A percentile compares a stretch with the other conserved stretches of the same genome.
Conservation (phyloP, 2,888 invertebrate species). For the Leptopilina drosophilae region DNA sequence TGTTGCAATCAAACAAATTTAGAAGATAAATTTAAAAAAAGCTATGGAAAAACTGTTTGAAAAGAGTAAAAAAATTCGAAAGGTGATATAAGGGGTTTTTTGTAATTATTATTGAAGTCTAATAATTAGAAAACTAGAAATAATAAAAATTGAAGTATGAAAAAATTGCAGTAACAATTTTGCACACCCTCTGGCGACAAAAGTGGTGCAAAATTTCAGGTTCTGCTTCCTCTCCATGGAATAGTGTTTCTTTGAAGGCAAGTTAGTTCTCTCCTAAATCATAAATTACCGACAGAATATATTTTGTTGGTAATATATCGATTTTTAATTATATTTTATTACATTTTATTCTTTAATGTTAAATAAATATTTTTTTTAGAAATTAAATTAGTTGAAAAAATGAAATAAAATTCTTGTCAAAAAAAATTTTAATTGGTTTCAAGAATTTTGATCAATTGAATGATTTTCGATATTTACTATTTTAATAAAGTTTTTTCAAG, state of each 20-base stretch:
- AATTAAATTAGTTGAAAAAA: no score
- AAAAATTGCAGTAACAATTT: neutral
- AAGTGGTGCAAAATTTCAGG: slow-evolving; percentile 66
- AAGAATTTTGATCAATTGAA: no score
- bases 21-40: no score
- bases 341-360: neutral
- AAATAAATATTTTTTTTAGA: neutral
- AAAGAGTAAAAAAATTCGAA: no score
- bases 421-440: no score
- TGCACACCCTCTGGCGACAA: slow-evolving; percentile 60
- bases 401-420: no score
- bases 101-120: no score
- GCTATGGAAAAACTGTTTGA: no score
- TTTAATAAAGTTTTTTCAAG: no score
- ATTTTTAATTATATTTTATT: neutral
- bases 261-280: slow-evolving; percentile 71
- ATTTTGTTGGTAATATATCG: slow-evolving; percentile 19
- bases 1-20: no score
- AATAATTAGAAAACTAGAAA: neutral
- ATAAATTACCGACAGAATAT: slow-evolving; percentile 67
- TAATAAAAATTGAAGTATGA: neutral
- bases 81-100: no score
- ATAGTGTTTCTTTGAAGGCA: slow-evolving; percentile 66
- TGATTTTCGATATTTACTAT: no score
- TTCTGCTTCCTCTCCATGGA: neutral